Base-by-base conservation (phyloP, 2,797 vertebrate genomes). In the Sparus aurata region DNA sequence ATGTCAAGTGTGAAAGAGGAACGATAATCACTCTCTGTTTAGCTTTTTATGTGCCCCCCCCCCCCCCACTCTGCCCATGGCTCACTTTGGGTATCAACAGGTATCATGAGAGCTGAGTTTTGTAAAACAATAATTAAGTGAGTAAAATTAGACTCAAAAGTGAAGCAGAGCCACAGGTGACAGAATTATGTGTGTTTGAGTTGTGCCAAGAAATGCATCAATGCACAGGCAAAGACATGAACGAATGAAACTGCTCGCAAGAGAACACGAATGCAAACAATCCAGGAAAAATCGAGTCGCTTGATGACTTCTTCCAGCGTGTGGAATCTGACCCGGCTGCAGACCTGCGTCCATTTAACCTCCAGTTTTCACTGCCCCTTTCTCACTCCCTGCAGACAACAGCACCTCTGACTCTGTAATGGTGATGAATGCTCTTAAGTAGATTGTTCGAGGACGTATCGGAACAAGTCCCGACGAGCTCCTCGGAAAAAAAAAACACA, bases 391-490 rank as follows among this genome's bases (percentile, higher is more conserved):
- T 57, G 38, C 52, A 57, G 25, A 68, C 49, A 75, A 7, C 58
- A 34, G 52, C 5, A 16, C 27, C 34, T 52, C 53, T 34, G 41
- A 53, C 68, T 62, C 59, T 34, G 30, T 61, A 73, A 72, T 60
- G 38, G 63, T 72, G 81, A 86, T 74, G 55, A 68, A 86, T 58
- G 46, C 11, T 52, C 38, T 47, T n/a, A 12, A 75, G 75, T 25
- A 49, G 50, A 75, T 58, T 5, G 65, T 43, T 43, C 12, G 23
- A 43, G 25, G 27, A 60, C 34, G 66, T 68, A 57, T 61, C 59
- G 30, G 73, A 87, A 87, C 89, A 85, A 83, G 87, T 87, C 78
- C 64, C n/a, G 22, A 79, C 84, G 88, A 62, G 64, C 55, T 8
- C 47, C 68, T 61, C 27, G 30, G 34, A 65, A 27, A 27, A 27